Percentiles rank a stretch among this genome's conserved stretches.
Evolutionary conservation across 2,797 vertebrate species (phyloP).

Genomic region (Coregonus sp.): DNA sequence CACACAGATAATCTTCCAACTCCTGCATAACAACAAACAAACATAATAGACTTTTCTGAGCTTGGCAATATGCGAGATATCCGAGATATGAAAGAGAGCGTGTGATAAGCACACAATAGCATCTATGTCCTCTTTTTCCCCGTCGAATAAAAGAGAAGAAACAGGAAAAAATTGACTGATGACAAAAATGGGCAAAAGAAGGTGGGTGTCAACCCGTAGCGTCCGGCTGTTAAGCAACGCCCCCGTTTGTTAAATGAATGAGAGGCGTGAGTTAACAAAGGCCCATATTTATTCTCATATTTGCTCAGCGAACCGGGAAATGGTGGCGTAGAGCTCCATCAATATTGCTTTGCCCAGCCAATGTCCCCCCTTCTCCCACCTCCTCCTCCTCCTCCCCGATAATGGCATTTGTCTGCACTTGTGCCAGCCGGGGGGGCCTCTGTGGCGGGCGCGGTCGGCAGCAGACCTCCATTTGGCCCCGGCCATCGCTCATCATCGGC

Average conservation of each 20-base stretch:
- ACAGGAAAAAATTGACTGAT: slow-evolving; percentile 9
- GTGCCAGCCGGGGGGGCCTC: slow-evolving; percentile 35
- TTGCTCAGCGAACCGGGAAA: slow-evolving; percentile 69
- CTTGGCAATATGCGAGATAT: slow-evolving; percentile 42
- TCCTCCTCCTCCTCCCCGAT: neutral
- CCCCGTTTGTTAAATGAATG: slow-evolving; percentile 70
- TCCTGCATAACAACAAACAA: slow-evolving; percentile 61
- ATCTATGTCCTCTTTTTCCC: neutral
- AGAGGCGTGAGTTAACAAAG: slow-evolving; percentile 64
- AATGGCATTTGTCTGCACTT: slow-evolving; percentile 61
- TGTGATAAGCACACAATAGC: neutral
- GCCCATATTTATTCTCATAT: slow-evolving; percentile 75
- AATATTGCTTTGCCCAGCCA: slow-evolving; percentile 73
- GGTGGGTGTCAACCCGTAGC: slow-evolving; percentile 59
- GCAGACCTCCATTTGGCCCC: slow-evolving; percentile 41
- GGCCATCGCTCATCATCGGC: slow-evolving; percentile 66
- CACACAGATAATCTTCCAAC: slow-evolving; percentile 51
- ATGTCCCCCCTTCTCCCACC: slow-evolving; percentile 36
- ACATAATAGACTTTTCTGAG: slow-evolving; percentile 65
- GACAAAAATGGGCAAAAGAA: slow-evolving; percentile 59
- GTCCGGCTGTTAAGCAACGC: slow-evolving; percentile 57
- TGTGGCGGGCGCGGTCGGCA: slow-evolving; percentile 52
- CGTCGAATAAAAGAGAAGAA: neutral
- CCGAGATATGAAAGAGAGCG: neutral
- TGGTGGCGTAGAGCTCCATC: slow-evolving; percentile 60